Evolutionary conservation across 2,797 vertebrate genomes (phyloP).

Genomic region (Microtus californicus): DNA sequence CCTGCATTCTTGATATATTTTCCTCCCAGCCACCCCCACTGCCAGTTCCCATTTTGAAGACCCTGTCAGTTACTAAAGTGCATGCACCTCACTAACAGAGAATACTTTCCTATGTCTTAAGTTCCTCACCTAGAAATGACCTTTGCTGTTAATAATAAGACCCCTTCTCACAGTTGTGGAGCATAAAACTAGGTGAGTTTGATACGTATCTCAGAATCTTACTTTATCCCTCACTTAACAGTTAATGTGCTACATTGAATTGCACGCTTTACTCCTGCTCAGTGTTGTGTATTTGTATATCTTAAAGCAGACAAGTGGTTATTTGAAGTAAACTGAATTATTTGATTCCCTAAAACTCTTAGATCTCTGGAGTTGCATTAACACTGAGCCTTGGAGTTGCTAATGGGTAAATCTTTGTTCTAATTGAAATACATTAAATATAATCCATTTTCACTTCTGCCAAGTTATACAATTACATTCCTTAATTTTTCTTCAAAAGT

Average conservation of each 20-base stretch:
- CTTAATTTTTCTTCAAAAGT: slow-evolving; percentile 61
- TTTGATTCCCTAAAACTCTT: slow-evolving; percentile 32
- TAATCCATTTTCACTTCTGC: slow-evolving; percentile 51
- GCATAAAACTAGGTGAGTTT: slow-evolving; percentile 83
- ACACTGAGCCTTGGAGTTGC: slow-evolving; percentile 34
- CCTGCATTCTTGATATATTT: slow-evolving; percentile 79
- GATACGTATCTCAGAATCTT: slow-evolving; percentile 74
- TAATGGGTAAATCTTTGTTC: slow-evolving; percentile 67
- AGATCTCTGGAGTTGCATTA: slow-evolving; percentile 52
- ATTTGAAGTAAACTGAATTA: slow-evolving; percentile 70
- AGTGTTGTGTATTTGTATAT: slow-evolving; percentile 77
- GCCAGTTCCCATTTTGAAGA: slow-evolving; percentile 76
- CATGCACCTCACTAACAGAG: slow-evolving; percentile 82
- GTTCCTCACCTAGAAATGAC: slow-evolving; percentile 83
- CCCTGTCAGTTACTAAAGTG: slow-evolving; percentile 77
- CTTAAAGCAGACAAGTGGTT: slow-evolving; percentile 84
- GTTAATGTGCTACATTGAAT: slow-evolving; percentile 82
- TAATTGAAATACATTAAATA: slow-evolving; percentile 58
- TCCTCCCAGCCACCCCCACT: slow-evolving; percentile 2
- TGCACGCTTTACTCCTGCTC: slow-evolving; percentile 83
- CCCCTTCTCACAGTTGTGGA: slow-evolving; percentile 82
- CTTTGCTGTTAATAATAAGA: slow-evolving; percentile 84
- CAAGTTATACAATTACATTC: slow-evolving; percentile 20
- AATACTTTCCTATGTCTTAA: slow-evolving; percentile 80
- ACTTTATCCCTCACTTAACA: slow-evolving; percentile 83